phyloP scores from a whole-genome alignment of 2,888 invertebrate genomes.

The Hydriomena furcata region DNA sequence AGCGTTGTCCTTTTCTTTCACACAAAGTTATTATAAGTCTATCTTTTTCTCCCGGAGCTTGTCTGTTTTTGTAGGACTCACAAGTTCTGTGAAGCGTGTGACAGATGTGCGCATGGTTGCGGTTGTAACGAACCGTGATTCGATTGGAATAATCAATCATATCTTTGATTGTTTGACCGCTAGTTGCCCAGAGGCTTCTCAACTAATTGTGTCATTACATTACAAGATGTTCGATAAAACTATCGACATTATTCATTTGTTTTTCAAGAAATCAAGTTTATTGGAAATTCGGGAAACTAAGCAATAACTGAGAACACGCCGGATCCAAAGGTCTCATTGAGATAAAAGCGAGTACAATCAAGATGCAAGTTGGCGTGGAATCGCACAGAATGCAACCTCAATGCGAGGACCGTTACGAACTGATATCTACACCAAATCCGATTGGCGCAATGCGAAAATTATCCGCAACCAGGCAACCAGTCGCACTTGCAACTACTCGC shows the following conservation, averaged over 20 bases:
- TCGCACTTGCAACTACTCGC: conserved; percentile 40
- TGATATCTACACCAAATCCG: conserved; percentile 70
- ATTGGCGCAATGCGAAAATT: conserved; percentile 79
- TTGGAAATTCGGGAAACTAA: background rate
- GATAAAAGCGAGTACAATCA: conserved; percentile 56
- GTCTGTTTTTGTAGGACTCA: conserved; percentile 78
- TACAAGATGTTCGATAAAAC: conserved; percentile 18
- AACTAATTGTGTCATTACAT: conserved; percentile 38
- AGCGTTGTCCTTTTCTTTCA: conserved; percentile 50
- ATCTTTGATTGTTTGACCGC: conserved; percentile 75
- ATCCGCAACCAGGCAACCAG: conserved; percentile 53
- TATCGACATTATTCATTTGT: conserved; percentile 10
- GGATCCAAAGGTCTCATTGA: conserved; percentile 47
- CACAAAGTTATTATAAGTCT: conserved; percentile 41
- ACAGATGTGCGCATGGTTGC: conserved; percentile 81
- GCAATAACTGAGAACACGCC: conserved; percentile 15
- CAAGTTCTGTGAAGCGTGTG: conserved; percentile 75
- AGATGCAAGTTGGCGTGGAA: conserved; percentile 59
- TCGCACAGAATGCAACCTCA: conserved; percentile 67
- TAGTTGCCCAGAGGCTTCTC: conserved; percentile 53
- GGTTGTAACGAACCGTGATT: conserved; percentile 78
- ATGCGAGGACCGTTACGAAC: conserved; percentile 73
- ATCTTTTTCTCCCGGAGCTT: conserved; percentile 59
- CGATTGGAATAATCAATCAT: conserved; percentile 80
- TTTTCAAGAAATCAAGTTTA: conserved; percentile 5